Conservation (phyloP, 53 echinoderm and acorn worm genomes). For the Echinarachnius parma region DNA sequence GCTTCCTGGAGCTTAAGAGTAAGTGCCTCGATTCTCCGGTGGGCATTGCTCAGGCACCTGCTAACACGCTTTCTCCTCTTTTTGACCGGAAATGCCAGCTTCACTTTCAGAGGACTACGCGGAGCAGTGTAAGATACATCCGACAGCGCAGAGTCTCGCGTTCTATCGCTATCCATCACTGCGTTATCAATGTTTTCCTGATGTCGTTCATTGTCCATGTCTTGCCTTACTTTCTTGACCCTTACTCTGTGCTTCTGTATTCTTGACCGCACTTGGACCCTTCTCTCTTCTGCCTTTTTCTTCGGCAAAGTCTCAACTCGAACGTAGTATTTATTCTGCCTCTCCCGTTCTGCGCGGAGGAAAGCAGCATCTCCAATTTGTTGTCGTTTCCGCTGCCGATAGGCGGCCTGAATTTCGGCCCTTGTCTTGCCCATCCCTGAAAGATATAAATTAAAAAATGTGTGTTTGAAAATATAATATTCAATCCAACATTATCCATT, state of each 20-base stretch:
- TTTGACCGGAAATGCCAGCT: constrained; percentile 28
- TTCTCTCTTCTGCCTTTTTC: constrained; percentile 14
- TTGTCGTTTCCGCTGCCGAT: constrained; percentile 33
- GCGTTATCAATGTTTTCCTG: no score
- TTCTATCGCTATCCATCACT: neutral
- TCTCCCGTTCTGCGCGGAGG: constrained; percentile 25
- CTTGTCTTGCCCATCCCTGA: constrained; percentile 16
- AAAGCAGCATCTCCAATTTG: constrained; percentile 38
- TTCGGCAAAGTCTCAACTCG: constrained; percentile 31
- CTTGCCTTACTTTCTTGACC: constrained; percentile 32
- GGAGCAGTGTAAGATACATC: constrained; percentile 1
- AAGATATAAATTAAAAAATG: neutral
- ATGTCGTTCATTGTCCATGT: constrained; percentile 1
- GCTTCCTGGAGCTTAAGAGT: constrained; percentile 39
- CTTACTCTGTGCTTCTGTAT: constrained; percentile 32
- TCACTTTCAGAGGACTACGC: constrained; percentile 25
- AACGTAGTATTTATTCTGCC: constrained; percentile 30
- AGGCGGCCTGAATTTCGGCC: constrained; percentile 48
- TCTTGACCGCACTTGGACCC: constrained; percentile 2
- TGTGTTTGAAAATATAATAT: neutral
- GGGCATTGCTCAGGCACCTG: constrained; percentile 40
- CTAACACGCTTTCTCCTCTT: constrained; percentile 31
- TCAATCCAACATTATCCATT: neutral
- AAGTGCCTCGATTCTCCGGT: constrained; percentile 33
- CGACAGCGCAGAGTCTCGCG: constrained; percentile 12